phyloP scores from a whole-genome alignment of 2,888 invertebrate species.

The Exephanes ischioxanthus region DNA sequence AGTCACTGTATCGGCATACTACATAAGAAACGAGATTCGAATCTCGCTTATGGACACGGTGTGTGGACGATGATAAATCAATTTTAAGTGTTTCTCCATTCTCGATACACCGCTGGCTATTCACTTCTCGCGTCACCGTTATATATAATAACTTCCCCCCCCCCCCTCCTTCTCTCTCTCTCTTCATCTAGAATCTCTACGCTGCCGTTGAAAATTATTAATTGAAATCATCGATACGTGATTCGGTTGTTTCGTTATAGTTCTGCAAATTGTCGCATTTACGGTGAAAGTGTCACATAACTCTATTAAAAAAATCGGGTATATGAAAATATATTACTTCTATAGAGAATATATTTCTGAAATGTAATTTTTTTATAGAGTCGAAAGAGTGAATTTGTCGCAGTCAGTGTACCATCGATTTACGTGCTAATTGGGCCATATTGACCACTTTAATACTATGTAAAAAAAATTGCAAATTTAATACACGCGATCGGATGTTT shows the following conservation, averaged over 20 bases:
- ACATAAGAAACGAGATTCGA: conserved; percentile 59
- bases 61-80: conserved; percentile 69
- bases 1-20: conserved; percentile 43
- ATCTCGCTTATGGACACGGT: conserved; percentile 62
- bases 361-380: too few species aligned
- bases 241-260: conserved; percentile 37
- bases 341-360: too few species aligned
- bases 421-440: too few species aligned
- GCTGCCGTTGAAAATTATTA: conserved; percentile 40
- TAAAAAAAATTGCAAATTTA: too few species aligned
- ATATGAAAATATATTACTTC: not conserved
- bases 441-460: not conserved
- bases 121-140: conserved; percentile 42
- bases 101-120: conserved; percentile 64
- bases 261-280: not conserved
- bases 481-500: too few species aligned
- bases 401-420: too few species aligned
- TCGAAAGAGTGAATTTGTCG: too few species aligned
- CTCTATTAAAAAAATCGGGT: not conserved
- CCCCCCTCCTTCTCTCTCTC: too few species aligned
- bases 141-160: not conserved
- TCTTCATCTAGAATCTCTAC: conserved; percentile 23
- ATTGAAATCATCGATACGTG: conserved; percentile 32
- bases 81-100: conserved; percentile 68
- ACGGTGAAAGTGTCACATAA: not conserved